Evolutionary conservation across 2,113 vertebrate species (phyloP).

Genomic region (Cardinalis cardinalis): DNA sequence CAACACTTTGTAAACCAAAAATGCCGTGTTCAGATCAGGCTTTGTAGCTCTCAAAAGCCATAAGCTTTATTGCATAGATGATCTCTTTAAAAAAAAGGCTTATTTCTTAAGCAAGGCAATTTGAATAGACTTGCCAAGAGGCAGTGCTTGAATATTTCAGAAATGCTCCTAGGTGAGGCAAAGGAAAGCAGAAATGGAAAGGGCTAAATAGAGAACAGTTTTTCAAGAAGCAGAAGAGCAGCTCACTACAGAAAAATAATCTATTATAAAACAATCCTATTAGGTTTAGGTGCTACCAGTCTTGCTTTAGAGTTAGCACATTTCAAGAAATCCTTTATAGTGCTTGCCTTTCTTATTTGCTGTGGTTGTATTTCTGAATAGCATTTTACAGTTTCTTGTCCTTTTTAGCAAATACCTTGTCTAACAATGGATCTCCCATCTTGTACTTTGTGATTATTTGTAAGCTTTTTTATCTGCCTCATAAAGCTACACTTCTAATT

Average conservation of each 20-base stretch:
- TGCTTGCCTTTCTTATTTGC: neutral
- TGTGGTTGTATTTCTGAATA: slow-evolving; percentile 21
- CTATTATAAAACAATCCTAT: neutral
- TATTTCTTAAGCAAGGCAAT: neutral
- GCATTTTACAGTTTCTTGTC: neutral
- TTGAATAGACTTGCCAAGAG: neutral
- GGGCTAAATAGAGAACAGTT: neutral
- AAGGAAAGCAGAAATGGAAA: neutral
- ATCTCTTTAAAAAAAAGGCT: neutral
- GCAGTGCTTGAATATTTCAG: neutral
- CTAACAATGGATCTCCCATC: neutral
- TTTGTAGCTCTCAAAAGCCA: neutral
- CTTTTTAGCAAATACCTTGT: neutral
- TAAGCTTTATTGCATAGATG: neutral
- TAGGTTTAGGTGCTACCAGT: neutral
- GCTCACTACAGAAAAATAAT: neutral
- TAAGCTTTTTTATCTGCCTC: neutral
- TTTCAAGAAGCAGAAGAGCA: neutral
- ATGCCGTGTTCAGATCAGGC: neutral
- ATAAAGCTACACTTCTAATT: slow-evolving; percentile 25
- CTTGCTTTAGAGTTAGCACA: neutral
- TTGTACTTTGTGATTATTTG: neutral
- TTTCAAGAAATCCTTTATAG: neutral
- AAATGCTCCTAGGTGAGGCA: neutral
- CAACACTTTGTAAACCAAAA: neutral